Evolutionary conservation across 2,888 invertebrate genomes (phyloP).

Genomic region (Chironomus tentans): DNA sequence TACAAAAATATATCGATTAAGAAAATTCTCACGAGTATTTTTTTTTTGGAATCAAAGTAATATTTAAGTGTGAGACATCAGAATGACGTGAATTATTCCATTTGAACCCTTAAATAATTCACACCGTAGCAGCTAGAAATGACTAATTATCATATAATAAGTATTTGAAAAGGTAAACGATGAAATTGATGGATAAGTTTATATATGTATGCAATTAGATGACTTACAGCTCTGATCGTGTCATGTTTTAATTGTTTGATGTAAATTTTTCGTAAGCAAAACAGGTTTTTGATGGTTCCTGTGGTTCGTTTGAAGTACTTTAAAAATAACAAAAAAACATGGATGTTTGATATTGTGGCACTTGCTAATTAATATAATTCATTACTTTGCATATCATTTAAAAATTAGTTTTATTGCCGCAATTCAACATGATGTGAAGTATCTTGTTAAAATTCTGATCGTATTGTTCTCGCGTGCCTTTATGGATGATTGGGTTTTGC

Average conservation of each 20-base stretch:
- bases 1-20: not conserved
- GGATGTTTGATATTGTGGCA: no score
- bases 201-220: not conserved
- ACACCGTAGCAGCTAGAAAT: not conserved
- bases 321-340: no score
- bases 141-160: not conserved
- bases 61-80: not conserved
- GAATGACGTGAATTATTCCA: not conserved
- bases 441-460: not conserved
- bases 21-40: not conserved
- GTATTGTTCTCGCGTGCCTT: not conserved
- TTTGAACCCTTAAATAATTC: not conserved
- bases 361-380: no score
- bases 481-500: no score
- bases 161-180: not conserved
- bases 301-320: no score
- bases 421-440: not conserved
- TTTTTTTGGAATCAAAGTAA: not conserved
- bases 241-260: not conserved
- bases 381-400: not conserved
- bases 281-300: not conserved
- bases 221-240: not conserved
- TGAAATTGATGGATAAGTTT: not conserved
- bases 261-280: not conserved
- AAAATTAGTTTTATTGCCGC: not conserved